These are phyloP conservation scores for Clepsis dumicolana DNA, from an alignment of 2,888 invertebrate genomes.

Conservation along the genomic window DNA sequence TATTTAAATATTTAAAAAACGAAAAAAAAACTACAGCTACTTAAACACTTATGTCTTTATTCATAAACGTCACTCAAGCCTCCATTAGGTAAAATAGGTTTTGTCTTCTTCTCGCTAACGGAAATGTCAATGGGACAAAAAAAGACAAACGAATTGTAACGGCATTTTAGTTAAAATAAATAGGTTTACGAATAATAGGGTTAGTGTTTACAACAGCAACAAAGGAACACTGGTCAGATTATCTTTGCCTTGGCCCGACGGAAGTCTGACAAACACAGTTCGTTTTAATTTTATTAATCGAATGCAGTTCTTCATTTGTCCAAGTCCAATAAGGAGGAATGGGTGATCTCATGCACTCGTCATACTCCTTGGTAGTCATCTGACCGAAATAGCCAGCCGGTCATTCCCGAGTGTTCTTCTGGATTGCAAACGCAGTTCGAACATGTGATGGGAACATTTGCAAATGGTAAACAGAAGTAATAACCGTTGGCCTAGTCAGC, in stretches of 20 bases:
- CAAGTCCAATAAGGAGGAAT: slow-evolving; percentile 62
- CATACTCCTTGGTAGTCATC: slow-evolving; percentile 70
- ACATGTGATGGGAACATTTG: slow-evolving; percentile 42
- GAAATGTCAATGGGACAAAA: no score
- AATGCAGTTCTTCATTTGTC: slow-evolving; percentile 49
- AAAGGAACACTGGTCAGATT: slow-evolving; percentile 3
- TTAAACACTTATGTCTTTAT: neutral
- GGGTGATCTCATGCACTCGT: slow-evolving; percentile 80
- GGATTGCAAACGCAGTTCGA: slow-evolving; percentile 53
- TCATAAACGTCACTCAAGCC: no score
- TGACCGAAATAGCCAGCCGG: slow-evolving; percentile 71
- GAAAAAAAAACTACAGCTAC: neutral
- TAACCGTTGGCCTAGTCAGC: slow-evolving; percentile 32
- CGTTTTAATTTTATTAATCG: slow-evolving; percentile 41
- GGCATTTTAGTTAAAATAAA: no score
- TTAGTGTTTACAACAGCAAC: slow-evolving; percentile 7
- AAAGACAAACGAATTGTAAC: no score
- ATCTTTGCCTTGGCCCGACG: slow-evolving; percentile 8
- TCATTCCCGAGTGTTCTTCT: slow-evolving; percentile 44
- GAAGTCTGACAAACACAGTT: slow-evolving; percentile 24
- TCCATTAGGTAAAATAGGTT: no score
- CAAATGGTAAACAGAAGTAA: slow-evolving; percentile 34
- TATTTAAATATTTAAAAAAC: neutral
- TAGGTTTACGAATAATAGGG: no score
- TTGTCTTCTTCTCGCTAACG: no score